Base-by-base conservation (phyloP, 1,140 invertebrate genomes). In the Drosophila oshimai region DNA sequence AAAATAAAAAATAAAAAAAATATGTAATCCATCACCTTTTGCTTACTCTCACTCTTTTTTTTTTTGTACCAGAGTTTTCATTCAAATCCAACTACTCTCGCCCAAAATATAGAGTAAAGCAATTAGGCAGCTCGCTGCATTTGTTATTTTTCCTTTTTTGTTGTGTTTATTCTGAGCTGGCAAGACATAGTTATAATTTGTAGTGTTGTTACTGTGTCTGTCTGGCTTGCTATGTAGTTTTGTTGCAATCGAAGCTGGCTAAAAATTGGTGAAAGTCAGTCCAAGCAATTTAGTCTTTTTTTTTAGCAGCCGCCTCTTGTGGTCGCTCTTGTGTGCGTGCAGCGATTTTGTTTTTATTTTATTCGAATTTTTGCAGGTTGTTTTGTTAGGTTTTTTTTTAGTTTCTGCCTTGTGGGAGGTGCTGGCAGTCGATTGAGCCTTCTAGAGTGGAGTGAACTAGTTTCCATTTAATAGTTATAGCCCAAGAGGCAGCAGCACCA, bases 401-500 rank as follows among this genome's bases (percentile, higher is more conserved):
- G 18, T 41, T 20, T 72, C 12, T 61, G 33, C 58, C 46, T 68
- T 39, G 50, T 67, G 58, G 68, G 41, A 72, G 54, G 67, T 78
- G 64, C 72, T 64, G 57, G 75, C 83, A 72, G 71, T 80, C 74
- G 71, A 86, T 80, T 80, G 80, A 86, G 80, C 81, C 74, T 83
- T 84, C 78, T 79, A 46, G 45, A 54, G 69, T 62, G 64, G 57
- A 81, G 67, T 84, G 80, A 86, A 86, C 80, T 87, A 86, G 81
- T 86, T 86, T 86, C 75, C 67, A 80, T 68, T 80, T 75, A 80
- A 75, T 80, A 62, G 75, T 39, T 37, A 65, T 62, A 67, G 62
- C 60, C 69, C 80, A 71, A 69, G 74, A 72, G 72, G 34, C 47
- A 45, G 51, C 33, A 22, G 51, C 50, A 47, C 31, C 71, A 62